Evolutionary conservation across 2,113 vertebrate genomes (phyloP), one percentile per base, ranked within the genome.

Genomic region (Eretmochelys imbricata): DNA sequence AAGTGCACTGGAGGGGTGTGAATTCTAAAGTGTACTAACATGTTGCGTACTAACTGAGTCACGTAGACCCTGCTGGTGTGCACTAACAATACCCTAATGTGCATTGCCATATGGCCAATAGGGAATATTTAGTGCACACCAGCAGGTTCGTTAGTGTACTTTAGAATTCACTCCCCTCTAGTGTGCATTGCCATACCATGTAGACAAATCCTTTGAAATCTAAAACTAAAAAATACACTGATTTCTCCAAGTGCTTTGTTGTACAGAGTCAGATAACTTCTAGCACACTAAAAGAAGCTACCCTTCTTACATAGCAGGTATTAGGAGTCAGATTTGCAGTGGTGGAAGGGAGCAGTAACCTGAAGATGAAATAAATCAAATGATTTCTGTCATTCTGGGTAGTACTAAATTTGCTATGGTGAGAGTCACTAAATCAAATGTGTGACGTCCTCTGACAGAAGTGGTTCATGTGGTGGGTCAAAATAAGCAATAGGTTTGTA

Each of bases 341-440:
- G n/a, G 38, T 17, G 65, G 9, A 42, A 79, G 88, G 27, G 29
- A 75, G 89, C 42, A 86, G 75, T 46, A 88, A 92, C 55, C 51
- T 22, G 35, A 87, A 89, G 49, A 82, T 89, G 79, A 93, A 95
- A 92, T 79, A 88, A 69, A 78, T 22, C 3, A 0, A 8, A 31
- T 35, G 57, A 54, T 6, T 88, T 79, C 59, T 84, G 11, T 42
- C 78, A 49, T 35, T 3, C 38, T 82, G 91, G 89, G 88, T 27
- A 48, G 29, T 24, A 94, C 29, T 82, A 57, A 54, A 91, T 88
- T 89, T 82, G 2, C 62, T 78, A 27, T 84, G 79, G 27, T 51
- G 72, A 59, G 35, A 92, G 87, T 88, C 92, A 92, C 88, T 94
- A 94, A 93, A 96, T 95, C 90, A 94, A 91, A 82, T 27, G 19